phyloP scores from a whole-genome alignment of 2,113 vertebrate genomes.

The Donacobius atricapilla region DNA sequence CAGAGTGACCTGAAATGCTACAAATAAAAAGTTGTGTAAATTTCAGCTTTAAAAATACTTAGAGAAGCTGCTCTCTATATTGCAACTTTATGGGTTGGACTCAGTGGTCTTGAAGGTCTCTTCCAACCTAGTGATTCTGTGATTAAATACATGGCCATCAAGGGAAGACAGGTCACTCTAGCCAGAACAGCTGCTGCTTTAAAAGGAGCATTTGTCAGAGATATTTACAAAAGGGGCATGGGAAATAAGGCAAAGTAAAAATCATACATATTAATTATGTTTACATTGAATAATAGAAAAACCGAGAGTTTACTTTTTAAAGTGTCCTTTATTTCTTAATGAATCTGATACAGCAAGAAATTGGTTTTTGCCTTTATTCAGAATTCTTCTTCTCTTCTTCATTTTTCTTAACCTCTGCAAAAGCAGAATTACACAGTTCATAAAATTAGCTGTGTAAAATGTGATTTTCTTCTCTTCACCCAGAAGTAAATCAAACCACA shows the following conservation, averaged over 20 bases:
- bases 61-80: not conserved
- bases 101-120: not conserved
- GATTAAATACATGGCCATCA: not conserved
- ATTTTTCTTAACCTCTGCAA: not conserved
- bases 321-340: not conserved
- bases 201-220: not conserved
- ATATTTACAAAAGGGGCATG: not conserved
- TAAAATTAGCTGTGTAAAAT: not conserved
- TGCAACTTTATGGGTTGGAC: not conserved
- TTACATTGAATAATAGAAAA: not conserved
- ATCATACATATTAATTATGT: not conserved
- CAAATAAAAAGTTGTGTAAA: not conserved
- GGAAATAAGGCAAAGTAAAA: not conserved
- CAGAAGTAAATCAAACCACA: not conserved
- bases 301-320: not conserved
- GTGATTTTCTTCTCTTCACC: not conserved
- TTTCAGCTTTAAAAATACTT: not conserved
- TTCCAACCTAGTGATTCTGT: not conserved
- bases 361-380: not conserved
- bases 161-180: not conserved
- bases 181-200: not conserved
- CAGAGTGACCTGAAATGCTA: not conserved
- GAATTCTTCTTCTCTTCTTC: not conserved
- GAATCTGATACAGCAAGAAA: not conserved
- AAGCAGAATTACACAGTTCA: not conserved